A percentile compares a stretch with the other conserved stretches of the same genome.
Evolutionary conservation across 2,888 invertebrate species (phyloP).

Genomic region (Anthoptus insignis): DNA sequence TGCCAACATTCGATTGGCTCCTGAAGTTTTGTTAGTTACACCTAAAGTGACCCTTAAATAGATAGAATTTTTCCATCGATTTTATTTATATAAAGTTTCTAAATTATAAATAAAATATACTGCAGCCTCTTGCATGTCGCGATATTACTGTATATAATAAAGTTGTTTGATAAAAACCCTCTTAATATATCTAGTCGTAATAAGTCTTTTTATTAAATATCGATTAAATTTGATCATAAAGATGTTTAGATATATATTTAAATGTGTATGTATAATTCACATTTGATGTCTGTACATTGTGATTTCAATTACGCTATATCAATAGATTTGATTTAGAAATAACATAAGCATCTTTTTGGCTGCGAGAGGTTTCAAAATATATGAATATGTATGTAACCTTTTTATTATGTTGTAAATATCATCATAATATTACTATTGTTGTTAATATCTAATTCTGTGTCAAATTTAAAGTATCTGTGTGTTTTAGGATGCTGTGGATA

Average conservation of each 20-base stretch:
- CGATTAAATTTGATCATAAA: background rate
- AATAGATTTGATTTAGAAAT: too few relatives aligned
- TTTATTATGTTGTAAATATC: background rate
- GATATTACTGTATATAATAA: background rate
- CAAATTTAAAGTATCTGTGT: slow-evolving; percentile 10
- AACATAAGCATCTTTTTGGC: background rate
- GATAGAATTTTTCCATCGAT: background rate
- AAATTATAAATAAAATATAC: too few relatives aligned
- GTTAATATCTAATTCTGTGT: background rate
- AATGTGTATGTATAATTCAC: background rate
- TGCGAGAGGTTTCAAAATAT: background rate
- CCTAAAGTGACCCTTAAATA: slow-evolving; percentile 4
- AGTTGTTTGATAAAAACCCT: background rate
- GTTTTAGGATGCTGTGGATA: background rate
- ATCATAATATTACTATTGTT: background rate
- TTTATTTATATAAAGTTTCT: background rate
- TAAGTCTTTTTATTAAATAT: slow-evolving; percentile 1
- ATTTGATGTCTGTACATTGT: background rate
- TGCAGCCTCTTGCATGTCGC: slow-evolving; percentile 3
- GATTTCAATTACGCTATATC: background rate
- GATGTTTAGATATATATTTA: background rate
- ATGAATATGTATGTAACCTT: background rate
- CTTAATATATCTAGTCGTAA: background rate
- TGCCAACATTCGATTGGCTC: background rate
- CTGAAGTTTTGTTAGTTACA: background rate